Base-by-base conservation (phyloP, 2,888 invertebrate species). In the Lasioglossum pauxillum region DNA sequence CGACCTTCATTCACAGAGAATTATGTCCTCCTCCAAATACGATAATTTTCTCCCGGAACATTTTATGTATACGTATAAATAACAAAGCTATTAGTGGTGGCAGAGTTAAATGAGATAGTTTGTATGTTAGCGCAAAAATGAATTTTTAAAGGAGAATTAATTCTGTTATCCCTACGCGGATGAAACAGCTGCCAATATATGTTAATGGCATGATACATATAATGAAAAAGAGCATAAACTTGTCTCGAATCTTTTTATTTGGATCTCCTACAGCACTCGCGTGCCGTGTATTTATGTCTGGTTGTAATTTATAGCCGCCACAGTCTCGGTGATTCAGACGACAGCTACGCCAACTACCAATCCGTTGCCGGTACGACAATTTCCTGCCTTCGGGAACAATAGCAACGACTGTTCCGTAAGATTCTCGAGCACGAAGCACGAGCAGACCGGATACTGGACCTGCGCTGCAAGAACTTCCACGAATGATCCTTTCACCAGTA, bases 351-450 rank as follows among this genome's bases (percentile, higher is more conserved):
- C 91, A 76, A 89, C 91, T 31, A 90, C 91, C 27, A 92, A 92
- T 73, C 92, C 94, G 75, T 84, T 95, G 44, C 92, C 94, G 35
- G 93, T 95, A 49, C 92, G 93, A 82, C 91, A 92, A 82, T 95
- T 95, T 90, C 92, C 94, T 78, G 95, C 95, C 53, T 95, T 95
- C 87, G 95, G 95, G 53, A 95, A 94, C 87, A 93, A 93, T 82
- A 94, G 93, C 85, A 95, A 95, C 89, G 95, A 95, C 86, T 95
- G 95, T 91, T 95, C 95, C 78, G 95, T 95, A 41, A 90, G 94
- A 88, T 95, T 95, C 89, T 94, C 93, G 44, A 94, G 94, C 85
- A 92, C 93, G 73, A 93, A 94, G 88, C 91, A 94, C 86, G 95
- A 95, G 83, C 95, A 95, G 86, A 93, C 93, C 83, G 95, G 95